Conservation (phyloP, 2,888 invertebrate genomes). For the Xestia rhomboidea region DNA sequence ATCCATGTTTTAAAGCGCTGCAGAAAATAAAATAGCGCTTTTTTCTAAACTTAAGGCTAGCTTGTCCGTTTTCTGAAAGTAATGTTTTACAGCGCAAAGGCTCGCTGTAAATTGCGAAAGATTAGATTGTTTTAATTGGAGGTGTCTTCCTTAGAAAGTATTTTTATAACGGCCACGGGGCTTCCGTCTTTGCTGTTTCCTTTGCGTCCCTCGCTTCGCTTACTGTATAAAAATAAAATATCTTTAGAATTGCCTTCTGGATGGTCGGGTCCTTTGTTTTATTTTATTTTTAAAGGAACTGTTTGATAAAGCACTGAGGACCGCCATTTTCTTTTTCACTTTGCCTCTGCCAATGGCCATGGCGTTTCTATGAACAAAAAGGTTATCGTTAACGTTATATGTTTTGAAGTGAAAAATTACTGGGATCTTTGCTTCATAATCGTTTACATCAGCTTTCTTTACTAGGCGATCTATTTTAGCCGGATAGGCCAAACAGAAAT, state of each 20-base stretch:
- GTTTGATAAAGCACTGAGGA: not conserved
- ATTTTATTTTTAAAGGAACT: constrained; percentile 6
- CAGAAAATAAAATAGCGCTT: constrained; percentile 34
- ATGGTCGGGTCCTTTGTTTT: constrained; percentile 1
- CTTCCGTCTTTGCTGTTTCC: constrained; percentile 28
- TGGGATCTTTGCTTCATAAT: not conserved
- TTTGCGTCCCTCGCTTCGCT: constrained; percentile 19
- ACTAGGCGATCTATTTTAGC: not conserved
- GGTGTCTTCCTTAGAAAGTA: constrained; percentile 24
- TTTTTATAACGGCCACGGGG: constrained; percentile 24
- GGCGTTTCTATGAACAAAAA: not conserved
- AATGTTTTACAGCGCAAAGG: constrained; percentile 43
- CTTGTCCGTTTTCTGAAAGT: constrained; percentile 28
- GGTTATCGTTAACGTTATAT: not conserved
- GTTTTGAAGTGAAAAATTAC: not conserved
- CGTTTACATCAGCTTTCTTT: not conserved
- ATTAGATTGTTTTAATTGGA: constrained; percentile 55
- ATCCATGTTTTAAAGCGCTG: constrained; percentile 25
- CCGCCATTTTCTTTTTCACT: not conserved
- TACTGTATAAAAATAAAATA: constrained; percentile 41
- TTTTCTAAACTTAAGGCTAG: constrained; percentile 19
- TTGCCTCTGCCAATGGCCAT: not conserved
- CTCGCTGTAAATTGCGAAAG: constrained; percentile 43
- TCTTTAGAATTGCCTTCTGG: constrained; percentile 18
- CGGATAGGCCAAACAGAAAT: not conserved